Evolutionary conservation across 2,888 invertebrate genomes (phyloP), one percentile per base, ranked within the genome.

Genomic region (Pelosia muscerda): DNA sequence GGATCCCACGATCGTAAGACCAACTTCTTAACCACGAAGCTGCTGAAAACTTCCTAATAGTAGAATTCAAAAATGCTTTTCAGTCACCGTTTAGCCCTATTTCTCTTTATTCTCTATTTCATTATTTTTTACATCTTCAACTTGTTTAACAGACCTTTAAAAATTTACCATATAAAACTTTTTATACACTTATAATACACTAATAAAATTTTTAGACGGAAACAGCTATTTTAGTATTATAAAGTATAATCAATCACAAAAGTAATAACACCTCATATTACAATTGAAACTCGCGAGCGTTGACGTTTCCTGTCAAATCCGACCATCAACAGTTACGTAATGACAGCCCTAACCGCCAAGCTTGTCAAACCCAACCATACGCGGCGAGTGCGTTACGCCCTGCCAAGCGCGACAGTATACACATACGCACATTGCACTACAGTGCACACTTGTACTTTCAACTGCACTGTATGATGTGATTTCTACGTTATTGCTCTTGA

Each of bases 371-470:
- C 69, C 63, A 61, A 58, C 69, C 74, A 53, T 22, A 59, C 78
- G 69, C 68, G 55, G 68, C 75, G 74, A 57, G 56, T 19, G 15
- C 63, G 84, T 85, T 78, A 84, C 76, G 82, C 84, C 76, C 72
- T 75, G 71, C 70, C 69, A 71, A 80, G 82, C 82, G 63, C 73
- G 63, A 77, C 77, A 81, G 73, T 73, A 76, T 72, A 72, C 74
- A 68, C 69, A 76, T 72, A 72, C 74, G 68, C 69, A 63, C 65
- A 65, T 63, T 72, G 71, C 69, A 66, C 71, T 68, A 38, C 63
- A 73, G 62, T 63, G 55, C 68, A 63, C 67, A 86, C 86, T 86
- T 86, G 74, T 79, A 82, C 88, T 87, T 89, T 88, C 85, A 71
- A 78, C 72, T 80, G 83, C 83, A 82, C 75, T 71, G 68, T 68